Conservation (phyloP, 2,797 vertebrate species). For the Eidolon dupreanum region DNA sequence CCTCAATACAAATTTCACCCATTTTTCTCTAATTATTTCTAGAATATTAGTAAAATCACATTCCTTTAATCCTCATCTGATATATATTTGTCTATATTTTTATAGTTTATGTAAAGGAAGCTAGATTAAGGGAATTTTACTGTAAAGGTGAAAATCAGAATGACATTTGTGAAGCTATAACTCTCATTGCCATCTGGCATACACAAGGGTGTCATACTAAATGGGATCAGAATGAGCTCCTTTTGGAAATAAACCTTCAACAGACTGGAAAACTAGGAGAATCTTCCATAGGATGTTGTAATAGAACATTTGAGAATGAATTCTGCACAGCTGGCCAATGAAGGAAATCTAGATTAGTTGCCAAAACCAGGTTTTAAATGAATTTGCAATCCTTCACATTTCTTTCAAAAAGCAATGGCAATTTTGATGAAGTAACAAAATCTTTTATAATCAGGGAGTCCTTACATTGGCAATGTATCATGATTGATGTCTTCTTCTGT, state of each 20-base stretch:
- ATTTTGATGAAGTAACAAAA: not conserved
- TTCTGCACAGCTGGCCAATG: constrained; percentile 31
- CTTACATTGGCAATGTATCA: not conserved
- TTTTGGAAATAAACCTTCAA: constrained; percentile 35
- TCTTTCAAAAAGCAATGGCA: not conserved
- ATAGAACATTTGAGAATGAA: constrained; percentile 49
- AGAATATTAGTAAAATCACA: constrained; percentile 1
- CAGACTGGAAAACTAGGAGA: not conserved
- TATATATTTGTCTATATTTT: not conserved
- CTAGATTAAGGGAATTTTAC: not conserved
- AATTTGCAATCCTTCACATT: constrained; percentile 5
- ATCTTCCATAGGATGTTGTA: not conserved
- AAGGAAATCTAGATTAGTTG: not conserved
- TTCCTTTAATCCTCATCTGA: not conserved
- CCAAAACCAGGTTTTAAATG: constrained; percentile 43
- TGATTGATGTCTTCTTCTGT: not conserved
- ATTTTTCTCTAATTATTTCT: constrained; percentile 48
- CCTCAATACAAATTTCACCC: not conserved
- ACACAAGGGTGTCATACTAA: constrained; percentile 8
- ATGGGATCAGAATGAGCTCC: not conserved
- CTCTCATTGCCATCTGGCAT: constrained; percentile 43
- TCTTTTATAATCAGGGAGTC: not conserved
- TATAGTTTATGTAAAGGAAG: constrained; percentile 17
- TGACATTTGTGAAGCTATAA: constrained; percentile 20
- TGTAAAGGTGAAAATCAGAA: constrained; percentile 38